phyloP scores from a whole-genome alignment of 37 sponge, comb jelly and placozoan genomes.

The Bolinopsis microptera region DNA sequence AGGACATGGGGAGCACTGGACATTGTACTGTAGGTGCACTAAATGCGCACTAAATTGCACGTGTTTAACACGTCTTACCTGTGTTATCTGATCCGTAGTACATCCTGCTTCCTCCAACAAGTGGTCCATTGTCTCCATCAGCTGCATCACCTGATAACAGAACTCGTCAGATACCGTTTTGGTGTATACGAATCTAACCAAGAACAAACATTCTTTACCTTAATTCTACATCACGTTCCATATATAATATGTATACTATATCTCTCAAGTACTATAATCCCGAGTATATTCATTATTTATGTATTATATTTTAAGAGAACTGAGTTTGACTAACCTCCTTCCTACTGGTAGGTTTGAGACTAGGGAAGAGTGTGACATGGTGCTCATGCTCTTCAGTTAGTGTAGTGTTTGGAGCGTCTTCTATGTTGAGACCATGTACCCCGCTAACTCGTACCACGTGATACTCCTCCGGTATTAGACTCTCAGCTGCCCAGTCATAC shows the following conservation, averaged over 20 bases:
- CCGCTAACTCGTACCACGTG: slow-evolving; percentile 87
- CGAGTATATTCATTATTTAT: too few species aligned
- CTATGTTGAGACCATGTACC: slow-evolving; percentile 83
- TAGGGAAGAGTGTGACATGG: slow-evolving; percentile 86
- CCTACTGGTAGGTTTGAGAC: slow-evolving; percentile 82
- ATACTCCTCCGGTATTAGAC: slow-evolving; percentile 93
- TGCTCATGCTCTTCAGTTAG: slow-evolving; percentile 77
- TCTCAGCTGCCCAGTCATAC: slow-evolving; percentile 67
- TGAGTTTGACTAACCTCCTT: too few species aligned
- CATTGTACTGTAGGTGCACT: too few species aligned
- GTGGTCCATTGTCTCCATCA: slow-evolving; percentile 65
- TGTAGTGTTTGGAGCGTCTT: slow-evolving; percentile 75
- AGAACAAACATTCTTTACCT: too few species aligned
- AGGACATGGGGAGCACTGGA: too few species aligned
- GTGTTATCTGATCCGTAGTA: not conserved
- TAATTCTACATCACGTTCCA: not conserved
- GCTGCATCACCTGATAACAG: slow-evolving; percentile 45
- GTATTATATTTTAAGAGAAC: too few species aligned
- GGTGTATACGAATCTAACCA: too few species aligned
- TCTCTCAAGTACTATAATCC: too few species aligned
- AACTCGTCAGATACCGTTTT: not conserved
- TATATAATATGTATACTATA: not conserved
- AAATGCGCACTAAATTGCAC: too few species aligned
- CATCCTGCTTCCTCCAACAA: slow-evolving; percentile 61
- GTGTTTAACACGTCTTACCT: too few species aligned